Conservation (phyloP, 37 sponge, comb jelly and placozoan species). For the Agelas oroides region DNA sequence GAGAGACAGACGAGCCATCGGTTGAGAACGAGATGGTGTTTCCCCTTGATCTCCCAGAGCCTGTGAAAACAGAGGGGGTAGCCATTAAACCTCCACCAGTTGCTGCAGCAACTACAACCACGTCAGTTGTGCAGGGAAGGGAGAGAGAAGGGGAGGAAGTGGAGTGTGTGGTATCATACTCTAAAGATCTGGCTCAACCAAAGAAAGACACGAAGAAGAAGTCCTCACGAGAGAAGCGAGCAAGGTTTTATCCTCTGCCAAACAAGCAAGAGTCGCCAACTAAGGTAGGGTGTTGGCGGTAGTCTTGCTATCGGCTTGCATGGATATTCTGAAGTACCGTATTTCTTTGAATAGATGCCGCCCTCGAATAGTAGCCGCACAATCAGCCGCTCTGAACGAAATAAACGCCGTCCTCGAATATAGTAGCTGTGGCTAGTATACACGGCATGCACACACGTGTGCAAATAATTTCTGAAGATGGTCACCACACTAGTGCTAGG, state of each 20-base stretch:
- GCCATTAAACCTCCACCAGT: neutral
- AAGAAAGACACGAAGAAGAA: neutral
- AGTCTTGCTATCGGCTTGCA: neutral
- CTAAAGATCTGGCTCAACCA: neutral
- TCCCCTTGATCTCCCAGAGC: conserved; percentile 26
- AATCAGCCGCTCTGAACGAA: too few species aligned
- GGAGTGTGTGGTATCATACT: neutral
- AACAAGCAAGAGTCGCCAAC: conserved; percentile 51
- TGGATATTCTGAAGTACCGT: neutral
- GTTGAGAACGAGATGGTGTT: conserved; percentile 31
- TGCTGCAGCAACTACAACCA: neutral
- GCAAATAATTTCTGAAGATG: too few species aligned
- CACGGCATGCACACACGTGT: too few species aligned
- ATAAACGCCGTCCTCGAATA: too few species aligned
- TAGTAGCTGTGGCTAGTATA: too few species aligned
- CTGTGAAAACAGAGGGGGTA: neutral
- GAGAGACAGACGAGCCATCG: conserved; percentile 1
- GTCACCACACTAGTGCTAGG: too few species aligned
- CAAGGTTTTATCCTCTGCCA: conserved; percentile 85
- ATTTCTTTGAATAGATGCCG: too few species aligned
- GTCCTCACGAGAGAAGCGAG: neutral
- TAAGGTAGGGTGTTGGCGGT: conserved; percentile 1
- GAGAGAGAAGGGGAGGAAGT: neutral
- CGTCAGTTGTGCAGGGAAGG: neutral
- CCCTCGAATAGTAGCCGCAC: too few species aligned